Percentiles rank a stretch among this genome's conserved stretches.
Evolutionary conservation across 2,113 vertebrate genomes (phyloP).

Genomic region (Mesembrinibis cayennensis): DNA sequence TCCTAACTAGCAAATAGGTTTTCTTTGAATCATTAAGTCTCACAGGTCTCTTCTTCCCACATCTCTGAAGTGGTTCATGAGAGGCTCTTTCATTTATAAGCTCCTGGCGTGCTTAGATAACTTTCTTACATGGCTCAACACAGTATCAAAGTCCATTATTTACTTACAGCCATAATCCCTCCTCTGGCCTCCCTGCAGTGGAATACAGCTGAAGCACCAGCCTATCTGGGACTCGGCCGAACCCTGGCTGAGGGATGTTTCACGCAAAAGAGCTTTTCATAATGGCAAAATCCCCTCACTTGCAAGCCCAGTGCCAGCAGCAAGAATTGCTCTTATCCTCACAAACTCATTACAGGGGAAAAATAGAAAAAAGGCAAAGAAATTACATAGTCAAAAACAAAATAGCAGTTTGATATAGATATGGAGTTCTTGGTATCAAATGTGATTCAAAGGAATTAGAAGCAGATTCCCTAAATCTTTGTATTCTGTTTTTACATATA

Average conservation of each 20-base stretch:
- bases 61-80: not conserved
- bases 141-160: slow-evolving; percentile 14
- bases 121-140: slow-evolving; percentile 9
- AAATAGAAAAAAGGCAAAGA: not conserved
- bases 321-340: not conserved
- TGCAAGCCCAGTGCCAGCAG: not conserved
- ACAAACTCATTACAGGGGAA: not conserved
- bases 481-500: not conserved
- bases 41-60: not conserved
- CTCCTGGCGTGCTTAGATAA: slow-evolving; percentile 26
- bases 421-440: not conserved
- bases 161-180: not conserved
- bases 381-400: not conserved
- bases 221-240: not conserved
- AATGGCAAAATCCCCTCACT: not conserved
- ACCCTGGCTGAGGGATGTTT: not conserved
- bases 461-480: not conserved
- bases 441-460: not conserved
- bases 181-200: not conserved
- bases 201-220: not conserved
- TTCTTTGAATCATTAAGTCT: slow-evolving; percentile 30
- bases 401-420: not conserved
- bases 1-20: slow-evolving; percentile 6
- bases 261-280: not conserved
- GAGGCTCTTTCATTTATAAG: slow-evolving; percentile 16